Base-by-base conservation (phyloP, 2,888 invertebrate species). In the Steinernema carpocapsae region DNA sequence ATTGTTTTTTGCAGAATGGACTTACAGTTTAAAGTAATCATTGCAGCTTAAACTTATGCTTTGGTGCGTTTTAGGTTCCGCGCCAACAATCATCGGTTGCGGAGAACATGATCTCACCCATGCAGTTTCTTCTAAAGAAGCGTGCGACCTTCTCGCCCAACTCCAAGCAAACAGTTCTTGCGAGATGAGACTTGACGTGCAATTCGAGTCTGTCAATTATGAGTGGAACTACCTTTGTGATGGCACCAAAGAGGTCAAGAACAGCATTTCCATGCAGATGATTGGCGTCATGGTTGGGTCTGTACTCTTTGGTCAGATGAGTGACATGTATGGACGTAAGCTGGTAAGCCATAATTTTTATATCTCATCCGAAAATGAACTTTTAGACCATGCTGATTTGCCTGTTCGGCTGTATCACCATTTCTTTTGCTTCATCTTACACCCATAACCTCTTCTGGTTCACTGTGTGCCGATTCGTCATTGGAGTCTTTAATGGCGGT, bases 401-500 rank as follows among this genome's bases (percentile, higher is more conserved):
- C 26, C 71, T 84, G 24, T 72, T 79, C 19, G 75, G 76, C 70
- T 84, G 83, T 70, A 75, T 79, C 37, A 45, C 76, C 14, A 76
- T 74, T 22, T 81, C 81, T 52, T 42, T 83, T 12, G 74, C 75
- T 59, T 77, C 82, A 1, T 79, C 83, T 7, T 78, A 82, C 52
- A 75, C 84, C 3, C 14, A 76, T 22, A 76, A 77, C 43, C 78
- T 84, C 37, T 37, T 82, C 2, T 74, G 73, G 56, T 87, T 86
- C 71, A 86, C 86, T 0, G 72, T 83, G 29, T 71, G 80, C 26
- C 80, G 86, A 12, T 79, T 83, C 1, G 45, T 84, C 17, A 79
- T 85, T n/a, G 81, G 82, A 0, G 70, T 83, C 32, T 86, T 86
- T 76, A 86, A 84, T 70, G 86, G 85, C 0, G 86, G 86, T 17